Percentiles rank a stretch among this genome's conserved stretches.
These are phyloP conservation scores for Potamilus streckersoni DNA, from an alignment of 1,140 invertebrate genomes.

Conservation along the genomic window DNA sequence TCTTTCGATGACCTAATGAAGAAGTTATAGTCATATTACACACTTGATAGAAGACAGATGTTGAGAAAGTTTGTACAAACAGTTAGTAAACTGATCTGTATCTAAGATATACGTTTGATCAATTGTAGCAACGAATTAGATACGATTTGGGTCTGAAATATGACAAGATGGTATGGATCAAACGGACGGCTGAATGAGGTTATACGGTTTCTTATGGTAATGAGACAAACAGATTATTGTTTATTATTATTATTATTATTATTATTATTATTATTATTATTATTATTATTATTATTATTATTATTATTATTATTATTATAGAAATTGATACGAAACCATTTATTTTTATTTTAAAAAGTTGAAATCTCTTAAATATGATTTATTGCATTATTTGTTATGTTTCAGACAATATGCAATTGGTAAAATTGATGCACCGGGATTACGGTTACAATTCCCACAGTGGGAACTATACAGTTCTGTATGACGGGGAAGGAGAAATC, in stretches of 20 bases:
- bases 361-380: background rate
- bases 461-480: constrained; percentile 47
- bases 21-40: too few species aligned
- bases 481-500: constrained; percentile 51
- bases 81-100: too few species aligned
- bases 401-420: constrained; percentile 33
- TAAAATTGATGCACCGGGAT: constrained; percentile 37
- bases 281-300: too few species aligned
- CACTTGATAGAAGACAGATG: too few species aligned
- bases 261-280: too few species aligned
- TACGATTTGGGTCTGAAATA: too few species aligned
- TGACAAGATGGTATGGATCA: background rate
- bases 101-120: too few species aligned
- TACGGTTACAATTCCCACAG: constrained; percentile 26
- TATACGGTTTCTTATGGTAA: background rate
- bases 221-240: background rate
- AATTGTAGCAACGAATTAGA: too few species aligned
- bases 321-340: too few species aligned
- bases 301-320: too few species aligned
- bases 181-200: background rate
- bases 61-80: too few species aligned
- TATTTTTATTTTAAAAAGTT: background rate
- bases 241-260: background rate
- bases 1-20: too few species aligned
- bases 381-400: background rate